Conservation (phyloP, 2,888 invertebrate species). For the Byasa hedistus region DNA sequence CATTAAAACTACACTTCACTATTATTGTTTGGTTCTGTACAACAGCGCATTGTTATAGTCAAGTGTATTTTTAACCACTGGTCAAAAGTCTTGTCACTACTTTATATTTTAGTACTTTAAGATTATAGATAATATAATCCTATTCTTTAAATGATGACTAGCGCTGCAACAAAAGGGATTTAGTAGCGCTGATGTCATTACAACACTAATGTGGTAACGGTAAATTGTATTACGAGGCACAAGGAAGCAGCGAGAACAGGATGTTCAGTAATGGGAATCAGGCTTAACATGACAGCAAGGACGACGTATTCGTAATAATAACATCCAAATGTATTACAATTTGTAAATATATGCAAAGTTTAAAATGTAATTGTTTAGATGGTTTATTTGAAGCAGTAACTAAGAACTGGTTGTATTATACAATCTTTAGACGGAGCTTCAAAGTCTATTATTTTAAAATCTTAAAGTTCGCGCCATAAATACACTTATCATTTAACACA, state of each 20-base stretch:
- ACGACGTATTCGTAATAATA: not conserved
- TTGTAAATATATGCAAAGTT: too few species aligned
- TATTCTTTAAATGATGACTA: not conserved
- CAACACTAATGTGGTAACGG: conserved; percentile 63
- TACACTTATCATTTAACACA: conserved; percentile 3
- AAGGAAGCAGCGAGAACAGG: conserved; percentile 57
- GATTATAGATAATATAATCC: not conserved
- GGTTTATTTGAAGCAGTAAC: too few species aligned
- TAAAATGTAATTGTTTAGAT: too few species aligned
- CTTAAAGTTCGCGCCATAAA: not conserved
- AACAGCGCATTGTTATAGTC: not conserved
- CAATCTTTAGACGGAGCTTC: not conserved
- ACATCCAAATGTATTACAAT: too few species aligned
- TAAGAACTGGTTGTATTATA: not conserved
- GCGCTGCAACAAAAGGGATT: not conserved
- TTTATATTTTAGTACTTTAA: not conserved
- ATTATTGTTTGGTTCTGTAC: too few species aligned
- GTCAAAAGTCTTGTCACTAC: too few species aligned
- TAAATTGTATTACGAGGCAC: conserved; percentile 63
- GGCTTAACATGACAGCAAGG: conserved; percentile 2
- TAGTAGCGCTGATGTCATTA: conserved; percentile 56
- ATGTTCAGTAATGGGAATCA: conserved; percentile 35
- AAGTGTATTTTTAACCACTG: not conserved
- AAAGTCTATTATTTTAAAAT: not conserved
- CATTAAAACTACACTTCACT: too few species aligned